Evolutionary conservation across 2,797 vertebrate species (phyloP).

Genomic region (Gallinago solitaria): DNA sequence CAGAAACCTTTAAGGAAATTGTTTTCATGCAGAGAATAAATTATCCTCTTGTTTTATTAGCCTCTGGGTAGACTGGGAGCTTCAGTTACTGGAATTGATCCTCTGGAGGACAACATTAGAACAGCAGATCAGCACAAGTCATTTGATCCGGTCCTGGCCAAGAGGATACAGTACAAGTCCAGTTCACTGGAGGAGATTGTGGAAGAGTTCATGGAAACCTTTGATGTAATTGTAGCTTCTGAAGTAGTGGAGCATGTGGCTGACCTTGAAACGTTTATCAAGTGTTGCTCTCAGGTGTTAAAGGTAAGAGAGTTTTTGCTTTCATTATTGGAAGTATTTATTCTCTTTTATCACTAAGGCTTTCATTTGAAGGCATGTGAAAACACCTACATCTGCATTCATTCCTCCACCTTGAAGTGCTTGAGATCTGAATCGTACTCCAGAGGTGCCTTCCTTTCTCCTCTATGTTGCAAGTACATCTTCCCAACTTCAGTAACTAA

Average conservation of each 20-base stretch:
- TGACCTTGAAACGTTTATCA: constrained; percentile 88
- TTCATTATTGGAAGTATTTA: constrained; percentile 8
- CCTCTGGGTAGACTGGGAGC: constrained; percentile 96
- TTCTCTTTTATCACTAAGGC: neutral
- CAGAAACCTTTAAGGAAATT: neutral
- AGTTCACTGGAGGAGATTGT: constrained; percentile 90
- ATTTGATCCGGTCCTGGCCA: constrained; percentile 84
- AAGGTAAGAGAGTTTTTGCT: constrained; percentile 84
- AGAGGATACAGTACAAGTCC: constrained; percentile 83
- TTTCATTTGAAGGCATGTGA: neutral
- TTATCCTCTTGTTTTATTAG: constrained; percentile 72
- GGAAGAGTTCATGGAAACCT: constrained; percentile 75
- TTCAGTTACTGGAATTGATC: constrained; percentile 90
- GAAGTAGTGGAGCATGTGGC: constrained; percentile 96
- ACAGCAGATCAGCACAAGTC: constrained; percentile 88
- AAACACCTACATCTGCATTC: neutral
- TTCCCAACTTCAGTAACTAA: neutral
- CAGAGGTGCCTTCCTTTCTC: neutral
- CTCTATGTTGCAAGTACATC: neutral
- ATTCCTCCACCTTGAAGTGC: neutral
- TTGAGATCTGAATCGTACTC: neutral
- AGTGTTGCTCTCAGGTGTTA: constrained; percentile 86
- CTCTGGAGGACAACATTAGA: constrained; percentile 89
- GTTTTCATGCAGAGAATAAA: constrained; percentile 57
- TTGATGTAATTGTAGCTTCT: constrained; percentile 91